These are phyloP conservation scores for Drosophila pruinosa DNA, from an alignment of 1,140 invertebrate species.

Conservation along the genomic window DNA sequence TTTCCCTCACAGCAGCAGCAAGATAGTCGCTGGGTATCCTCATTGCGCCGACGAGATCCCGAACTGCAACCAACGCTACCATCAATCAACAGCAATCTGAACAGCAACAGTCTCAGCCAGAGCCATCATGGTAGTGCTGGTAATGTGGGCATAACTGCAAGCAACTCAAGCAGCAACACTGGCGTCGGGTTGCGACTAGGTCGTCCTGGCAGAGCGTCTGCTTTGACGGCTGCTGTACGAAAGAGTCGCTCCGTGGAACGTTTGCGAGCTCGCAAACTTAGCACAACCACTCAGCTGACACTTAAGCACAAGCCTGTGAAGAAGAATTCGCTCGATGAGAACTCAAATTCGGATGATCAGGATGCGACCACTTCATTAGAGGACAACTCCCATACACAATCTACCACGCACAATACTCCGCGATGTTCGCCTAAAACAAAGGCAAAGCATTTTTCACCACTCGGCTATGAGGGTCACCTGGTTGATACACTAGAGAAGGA, in stretches of 20 bases:
- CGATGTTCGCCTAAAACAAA: slow-evolving; percentile 82
- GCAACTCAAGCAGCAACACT: slow-evolving; percentile 14
- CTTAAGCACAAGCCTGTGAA: slow-evolving; percentile 72
- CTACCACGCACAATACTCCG: slow-evolving; percentile 67
- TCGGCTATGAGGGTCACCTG: slow-evolving; percentile 90
- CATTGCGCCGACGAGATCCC: slow-evolving; percentile 86
- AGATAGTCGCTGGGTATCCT: slow-evolving; percentile 83
- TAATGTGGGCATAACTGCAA: slow-evolving; percentile 53
- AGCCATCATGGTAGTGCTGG: slow-evolving; percentile 73
- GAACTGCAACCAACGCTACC: slow-evolving; percentile 87
- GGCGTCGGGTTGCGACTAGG: slow-evolving; percentile 54
- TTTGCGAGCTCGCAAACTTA: slow-evolving; percentile 79
- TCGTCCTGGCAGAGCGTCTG: slow-evolving; percentile 60
- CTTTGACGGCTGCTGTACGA: slow-evolving; percentile 65
- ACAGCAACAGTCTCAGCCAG: slow-evolving; percentile 58
- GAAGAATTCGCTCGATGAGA: slow-evolving; percentile 79
- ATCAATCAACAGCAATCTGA: slow-evolving; percentile 83
- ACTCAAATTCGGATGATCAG: slow-evolving; percentile 81
- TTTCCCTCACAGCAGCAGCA: slow-evolving; percentile 72
- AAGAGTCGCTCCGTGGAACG: slow-evolving; percentile 85
- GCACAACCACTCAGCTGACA: slow-evolving; percentile 61
- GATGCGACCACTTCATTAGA: slow-evolving; percentile 80
- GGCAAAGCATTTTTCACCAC: slow-evolving; percentile 88
- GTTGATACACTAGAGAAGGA: slow-evolving; percentile 95
- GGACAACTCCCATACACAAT: slow-evolving; percentile 75